phyloP scores from a whole-genome alignment of 2,888 invertebrate genomes.

The Anaspis maculata region DNA sequence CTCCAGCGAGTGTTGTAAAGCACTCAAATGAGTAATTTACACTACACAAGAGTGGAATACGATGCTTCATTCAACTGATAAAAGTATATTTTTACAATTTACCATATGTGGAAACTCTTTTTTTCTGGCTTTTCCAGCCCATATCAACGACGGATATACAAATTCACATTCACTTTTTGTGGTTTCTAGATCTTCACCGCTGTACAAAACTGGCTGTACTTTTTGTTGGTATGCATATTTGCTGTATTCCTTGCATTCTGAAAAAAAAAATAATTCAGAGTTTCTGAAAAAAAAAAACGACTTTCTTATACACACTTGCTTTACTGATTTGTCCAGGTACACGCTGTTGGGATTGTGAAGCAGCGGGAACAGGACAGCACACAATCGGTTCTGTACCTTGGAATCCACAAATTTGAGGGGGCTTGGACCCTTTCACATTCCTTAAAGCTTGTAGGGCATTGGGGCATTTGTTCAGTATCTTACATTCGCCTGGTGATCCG shows the following conservation, averaged over 20 bases:
- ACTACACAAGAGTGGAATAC: too few species aligned
- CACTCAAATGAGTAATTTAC: too few species aligned
- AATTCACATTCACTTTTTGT: conserved; percentile 6
- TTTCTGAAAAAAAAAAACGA: too few species aligned
- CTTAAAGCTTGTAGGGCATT: background rate
- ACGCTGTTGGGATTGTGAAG: too few species aligned
- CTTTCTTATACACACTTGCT: background rate
- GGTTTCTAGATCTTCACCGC: too few species aligned
- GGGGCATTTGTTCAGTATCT: background rate
- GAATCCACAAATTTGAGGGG: conserved; percentile 1
- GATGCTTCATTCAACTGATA: too few species aligned
- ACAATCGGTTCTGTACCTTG: background rate
- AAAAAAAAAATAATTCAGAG: too few species aligned
- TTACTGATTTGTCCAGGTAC: background rate
- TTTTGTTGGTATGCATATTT: background rate
- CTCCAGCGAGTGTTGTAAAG: too few species aligned
- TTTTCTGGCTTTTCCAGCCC: conserved; percentile 4
- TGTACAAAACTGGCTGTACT: background rate
- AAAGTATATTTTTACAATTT: conserved; percentile 1
- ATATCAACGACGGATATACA: conserved; percentile 2
- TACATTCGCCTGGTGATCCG: too few species aligned
- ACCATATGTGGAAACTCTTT: conserved; percentile 13
- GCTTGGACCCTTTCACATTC: too few species aligned
- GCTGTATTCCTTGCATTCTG: background rate
- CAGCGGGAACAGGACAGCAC: background rate